Evolutionary conservation across 1,140 invertebrate species (phyloP), one percentile per base, ranked within the genome.

Genomic region (Zaprionus inermis): DNA sequence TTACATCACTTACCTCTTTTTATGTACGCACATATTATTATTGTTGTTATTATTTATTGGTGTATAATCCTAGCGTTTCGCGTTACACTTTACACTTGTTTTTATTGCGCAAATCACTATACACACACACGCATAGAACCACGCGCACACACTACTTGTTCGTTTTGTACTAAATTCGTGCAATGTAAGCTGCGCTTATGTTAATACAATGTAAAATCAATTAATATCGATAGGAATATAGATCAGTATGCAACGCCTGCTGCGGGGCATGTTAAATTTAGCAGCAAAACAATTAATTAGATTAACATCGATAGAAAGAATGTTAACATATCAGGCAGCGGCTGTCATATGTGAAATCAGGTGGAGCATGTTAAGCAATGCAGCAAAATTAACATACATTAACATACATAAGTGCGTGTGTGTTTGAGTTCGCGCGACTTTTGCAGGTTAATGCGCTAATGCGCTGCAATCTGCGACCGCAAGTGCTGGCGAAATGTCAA

Each of bases 401-500:
- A n/a, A n/a, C n/a, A n/a, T n/a, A n/a, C n/a, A n/a, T n/a, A n/a
- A n/a, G n/a, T n/a, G n/a, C 5, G 24, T 28, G 5, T 28, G 24
- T 28, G 24, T 28, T n/a, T n/a, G n/a, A n/a, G 24, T 28, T 28
- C 9, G 4, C 5, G 30, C 30, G 30, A 6, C 44, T 22, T 49
- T 49, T 49, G 44, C 18, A 22, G 11, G 41, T 64, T 60, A 79
- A 63, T 65, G 80, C 63, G 70, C 57, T 81, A 81, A 81, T 81
- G 64, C 72, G 80, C 4, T 28, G 60, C 78, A 81, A 80, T 80
- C 72, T 71, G 52, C 74, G 67, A 68, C 46, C 44, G 55, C 46
- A 76, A 51, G 20, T 41, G 54, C 52, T 54, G 49, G 22, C 59
- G 24, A 57, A 67, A 61, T 81, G 82, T 86, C 82, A 86, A 83